Percentiles rank a stretch among this genome's conserved stretches.
phyloP scores from a whole-genome alignment of 2,888 invertebrate species.

The Microctonus brassicae region DNA sequence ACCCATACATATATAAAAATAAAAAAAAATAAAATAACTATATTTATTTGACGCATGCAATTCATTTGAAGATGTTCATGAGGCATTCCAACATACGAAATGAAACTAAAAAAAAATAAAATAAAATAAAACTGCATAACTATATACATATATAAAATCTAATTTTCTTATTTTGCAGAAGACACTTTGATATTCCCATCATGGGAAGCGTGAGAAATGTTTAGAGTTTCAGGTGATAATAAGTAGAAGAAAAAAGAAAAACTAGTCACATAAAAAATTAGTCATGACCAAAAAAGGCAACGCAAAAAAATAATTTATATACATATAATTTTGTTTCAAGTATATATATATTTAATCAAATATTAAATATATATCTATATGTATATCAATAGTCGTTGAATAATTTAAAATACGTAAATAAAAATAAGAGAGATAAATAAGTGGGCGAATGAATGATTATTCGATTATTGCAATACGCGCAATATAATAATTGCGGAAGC shows the following conservation, averaged over 20 bases:
- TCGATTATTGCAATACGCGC: background rate
- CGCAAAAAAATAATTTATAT: too few relatives aligned
- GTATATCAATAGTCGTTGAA: background rate
- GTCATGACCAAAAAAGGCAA: background rate
- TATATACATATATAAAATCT: background rate
- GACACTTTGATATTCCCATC: background rate
- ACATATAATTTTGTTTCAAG: too few relatives aligned
- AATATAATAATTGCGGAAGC: slow-evolving; percentile 13
- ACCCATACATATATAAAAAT: background rate
- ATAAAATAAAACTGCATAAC: background rate
- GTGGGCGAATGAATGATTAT: background rate
- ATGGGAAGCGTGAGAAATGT: background rate
- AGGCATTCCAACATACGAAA: background rate
- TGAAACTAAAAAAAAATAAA: background rate
- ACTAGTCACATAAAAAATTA: background rate
- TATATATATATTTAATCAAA: too few relatives aligned
- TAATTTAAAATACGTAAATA: background rate
- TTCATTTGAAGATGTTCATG: background rate
- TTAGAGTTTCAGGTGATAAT: background rate
- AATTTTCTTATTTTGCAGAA: background rate
- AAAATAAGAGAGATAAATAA: background rate
- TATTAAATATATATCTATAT: too few relatives aligned
- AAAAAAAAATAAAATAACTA: background rate
- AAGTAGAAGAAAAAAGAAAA: background rate
- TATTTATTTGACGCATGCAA: background rate